Evolutionary conservation across 1,140 invertebrate species (phyloP).

Genomic region (Trigoniulus corallinus): DNA sequence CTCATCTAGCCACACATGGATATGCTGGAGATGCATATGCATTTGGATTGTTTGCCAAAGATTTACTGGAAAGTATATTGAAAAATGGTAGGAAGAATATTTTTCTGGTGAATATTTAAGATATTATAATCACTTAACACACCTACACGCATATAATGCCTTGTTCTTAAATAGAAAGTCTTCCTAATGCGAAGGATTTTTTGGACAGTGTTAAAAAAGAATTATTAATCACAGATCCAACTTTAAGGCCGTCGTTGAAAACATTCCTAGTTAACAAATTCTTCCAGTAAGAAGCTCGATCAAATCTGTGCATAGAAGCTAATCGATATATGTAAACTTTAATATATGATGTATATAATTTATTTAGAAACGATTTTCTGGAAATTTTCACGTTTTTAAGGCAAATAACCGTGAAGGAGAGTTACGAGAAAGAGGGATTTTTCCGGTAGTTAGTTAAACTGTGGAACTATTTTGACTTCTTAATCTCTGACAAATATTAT

Average conservation of each 20-base stretch:
- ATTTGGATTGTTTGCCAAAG: slow-evolving; percentile 57
- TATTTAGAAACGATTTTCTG: slow-evolving; percentile 60
- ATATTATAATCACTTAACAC: no score
- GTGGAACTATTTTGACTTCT: slow-evolving; percentile 4
- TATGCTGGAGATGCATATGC: slow-evolving; percentile 56
- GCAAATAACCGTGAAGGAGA: slow-evolving; percentile 57
- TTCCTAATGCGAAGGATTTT: slow-evolving; percentile 46
- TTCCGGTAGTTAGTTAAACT: slow-evolving; percentile 36
- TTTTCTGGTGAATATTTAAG: not conserved
- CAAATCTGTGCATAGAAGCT: no score
- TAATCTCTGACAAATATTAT: not conserved
- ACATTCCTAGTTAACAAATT: not conserved
- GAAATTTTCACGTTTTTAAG: slow-evolving; percentile 59
- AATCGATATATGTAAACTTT: not conserved
- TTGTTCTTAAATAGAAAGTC: slow-evolving; percentile 27
- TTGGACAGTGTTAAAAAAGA: slow-evolving; percentile 42
- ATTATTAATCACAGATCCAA: slow-evolving; percentile 39
- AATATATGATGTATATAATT: slow-evolving; percentile 27
- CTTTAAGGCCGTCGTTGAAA: slow-evolving; percentile 32
- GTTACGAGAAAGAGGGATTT: slow-evolving; percentile 54
- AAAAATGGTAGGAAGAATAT: slow-evolving; percentile 11
- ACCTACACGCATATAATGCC: no score
- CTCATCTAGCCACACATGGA: slow-evolving; percentile 20
- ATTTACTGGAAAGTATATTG: slow-evolving; percentile 33
- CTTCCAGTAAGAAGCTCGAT: not conserved